Conservation (phyloP, 2,113 vertebrate genomes). For the Dendropsophus ebraccatus region DNA sequence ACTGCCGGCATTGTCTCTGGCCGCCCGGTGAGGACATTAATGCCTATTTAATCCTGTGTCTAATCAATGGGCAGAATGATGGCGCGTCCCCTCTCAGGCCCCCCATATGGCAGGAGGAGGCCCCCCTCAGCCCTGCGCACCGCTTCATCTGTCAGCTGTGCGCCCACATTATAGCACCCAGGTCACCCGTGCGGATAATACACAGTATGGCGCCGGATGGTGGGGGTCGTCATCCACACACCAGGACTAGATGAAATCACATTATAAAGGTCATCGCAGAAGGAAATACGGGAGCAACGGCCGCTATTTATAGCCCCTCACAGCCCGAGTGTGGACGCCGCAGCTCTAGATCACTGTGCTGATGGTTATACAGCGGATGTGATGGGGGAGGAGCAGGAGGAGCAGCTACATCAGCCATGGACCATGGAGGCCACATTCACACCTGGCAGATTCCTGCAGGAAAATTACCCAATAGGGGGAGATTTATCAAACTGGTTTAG, state of each 20-base stretch:
- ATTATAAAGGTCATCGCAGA: slow-evolving; percentile 30
- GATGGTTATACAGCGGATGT: no score
- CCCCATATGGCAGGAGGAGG: slow-evolving; percentile 43
- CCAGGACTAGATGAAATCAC: not conserved
- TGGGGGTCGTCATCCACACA: not conserved
- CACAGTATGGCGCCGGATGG: not conserved
- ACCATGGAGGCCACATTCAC: no score
- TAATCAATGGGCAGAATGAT: slow-evolving; percentile 41
- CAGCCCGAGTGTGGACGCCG: not conserved
- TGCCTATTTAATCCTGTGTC: slow-evolving; percentile 49
- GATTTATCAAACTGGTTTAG: no score
- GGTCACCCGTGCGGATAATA: not conserved
- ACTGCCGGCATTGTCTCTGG: not conserved
- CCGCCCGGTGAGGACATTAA: slow-evolving; percentile 13
- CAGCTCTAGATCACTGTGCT: not conserved
- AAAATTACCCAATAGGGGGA: no score
- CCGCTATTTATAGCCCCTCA: not conserved
- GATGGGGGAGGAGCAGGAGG: no score
- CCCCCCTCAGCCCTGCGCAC: not conserved
- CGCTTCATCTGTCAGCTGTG: slow-evolving; percentile 38
- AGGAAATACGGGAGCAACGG: not conserved
- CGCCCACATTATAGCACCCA: not conserved
- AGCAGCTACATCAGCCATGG: no score
- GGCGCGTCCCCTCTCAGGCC: slow-evolving; percentile 32
- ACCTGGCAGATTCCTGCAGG: no score